These are phyloP conservation scores for Dromaius novaehollandiae DNA, from an alignment of 2,113 vertebrate species.

Conservation along the genomic window DNA sequence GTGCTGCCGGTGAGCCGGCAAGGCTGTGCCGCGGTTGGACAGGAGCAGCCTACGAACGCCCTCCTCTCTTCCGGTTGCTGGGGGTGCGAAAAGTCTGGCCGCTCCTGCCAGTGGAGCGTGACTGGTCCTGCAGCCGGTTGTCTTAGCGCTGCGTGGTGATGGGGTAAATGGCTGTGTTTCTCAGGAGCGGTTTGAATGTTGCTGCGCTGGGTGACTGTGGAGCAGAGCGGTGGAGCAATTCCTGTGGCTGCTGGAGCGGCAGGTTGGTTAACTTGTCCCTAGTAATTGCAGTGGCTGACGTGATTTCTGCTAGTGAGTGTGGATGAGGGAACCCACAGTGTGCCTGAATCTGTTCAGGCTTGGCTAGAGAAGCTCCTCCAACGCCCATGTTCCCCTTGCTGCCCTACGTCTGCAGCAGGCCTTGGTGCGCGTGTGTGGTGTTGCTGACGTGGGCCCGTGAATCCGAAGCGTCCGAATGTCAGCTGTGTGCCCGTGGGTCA, in stretches of 20 bases:
- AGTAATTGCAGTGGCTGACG: not conserved
- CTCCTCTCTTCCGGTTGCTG: not conserved
- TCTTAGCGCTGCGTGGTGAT: no score
- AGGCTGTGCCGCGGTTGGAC: not conserved
- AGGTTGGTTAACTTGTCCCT: not conserved
- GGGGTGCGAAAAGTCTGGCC: not conserved
- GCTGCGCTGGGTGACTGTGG: accelerated
- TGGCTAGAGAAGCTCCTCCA: not conserved
- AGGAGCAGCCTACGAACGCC: not conserved
- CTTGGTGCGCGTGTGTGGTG: accelerated
- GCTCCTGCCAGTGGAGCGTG: not conserved
- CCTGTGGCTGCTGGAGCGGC: accelerated
- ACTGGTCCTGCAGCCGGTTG: not conserved
- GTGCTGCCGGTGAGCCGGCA: not conserved
- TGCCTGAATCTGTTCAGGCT: not conserved
- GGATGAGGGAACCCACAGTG: not conserved
- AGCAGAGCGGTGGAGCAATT: accelerated
- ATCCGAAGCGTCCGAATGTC: not conserved
- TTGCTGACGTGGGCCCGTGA: accelerated
- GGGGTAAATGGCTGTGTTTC: not conserved
- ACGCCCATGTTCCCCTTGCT: not conserved
- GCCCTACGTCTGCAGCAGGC: no score
- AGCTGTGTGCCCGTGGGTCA: not conserved
- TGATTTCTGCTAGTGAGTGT: not conserved
- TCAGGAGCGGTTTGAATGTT: no score